These are phyloP conservation scores for Coptodon rendalli DNA, from an alignment of 2,113 vertebrate genomes.

Conservation along the genomic window DNA sequence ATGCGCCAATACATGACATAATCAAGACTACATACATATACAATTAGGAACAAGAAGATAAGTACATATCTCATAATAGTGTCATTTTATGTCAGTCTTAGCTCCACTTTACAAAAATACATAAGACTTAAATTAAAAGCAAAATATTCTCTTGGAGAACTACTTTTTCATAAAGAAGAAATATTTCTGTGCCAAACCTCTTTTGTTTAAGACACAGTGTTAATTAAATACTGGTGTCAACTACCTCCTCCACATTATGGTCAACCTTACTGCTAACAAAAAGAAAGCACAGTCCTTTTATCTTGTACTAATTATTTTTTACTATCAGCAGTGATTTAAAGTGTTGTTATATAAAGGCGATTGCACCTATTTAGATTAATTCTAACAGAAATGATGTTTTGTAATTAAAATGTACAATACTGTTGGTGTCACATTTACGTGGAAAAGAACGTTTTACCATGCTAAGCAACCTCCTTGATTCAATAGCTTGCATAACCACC, in stretches of 20 bases:
- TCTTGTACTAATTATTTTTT: not conserved
- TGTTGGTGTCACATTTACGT: not conserved
- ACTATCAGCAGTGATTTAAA: not conserved
- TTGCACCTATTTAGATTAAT: not conserved
- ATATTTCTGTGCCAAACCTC: not conserved
- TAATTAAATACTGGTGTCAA: not conserved
- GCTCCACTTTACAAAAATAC: not conserved
- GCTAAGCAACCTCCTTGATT: not conserved
- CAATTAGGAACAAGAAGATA: not conserved
- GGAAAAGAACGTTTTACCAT: not conserved
- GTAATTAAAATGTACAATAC: not conserved
- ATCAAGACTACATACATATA: conserved; percentile 9
- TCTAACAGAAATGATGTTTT: not conserved
- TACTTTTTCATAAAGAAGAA: not conserved
- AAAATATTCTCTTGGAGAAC: not conserved
- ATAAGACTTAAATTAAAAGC: not conserved
- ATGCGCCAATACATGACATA: not conserved
- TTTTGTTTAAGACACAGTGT: not conserved
- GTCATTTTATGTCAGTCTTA: not conserved
- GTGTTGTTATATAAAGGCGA: not conserved
- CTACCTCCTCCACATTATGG: not conserved
- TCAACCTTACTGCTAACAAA: not conserved
- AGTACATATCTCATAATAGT: not conserved
- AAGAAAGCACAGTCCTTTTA: not conserved
- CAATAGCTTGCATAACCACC: not conserved